Base-by-base conservation (phyloP, 2,888 invertebrate genomes). In the Micoletzkya japonica region DNA sequence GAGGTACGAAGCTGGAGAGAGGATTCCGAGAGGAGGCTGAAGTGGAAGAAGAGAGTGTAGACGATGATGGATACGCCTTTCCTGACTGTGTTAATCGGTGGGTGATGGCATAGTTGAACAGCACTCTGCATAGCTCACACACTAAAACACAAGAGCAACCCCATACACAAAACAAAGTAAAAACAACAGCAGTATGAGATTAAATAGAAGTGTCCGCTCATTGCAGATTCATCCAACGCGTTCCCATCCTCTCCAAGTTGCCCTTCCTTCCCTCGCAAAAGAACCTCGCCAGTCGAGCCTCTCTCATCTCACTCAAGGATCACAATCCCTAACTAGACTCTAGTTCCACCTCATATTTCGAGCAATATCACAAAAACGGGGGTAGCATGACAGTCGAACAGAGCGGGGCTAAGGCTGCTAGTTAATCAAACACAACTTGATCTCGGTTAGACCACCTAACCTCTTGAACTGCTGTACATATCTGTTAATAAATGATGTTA, bases 1-100 rank as follows among this genome's bases (percentile, higher is more conserved):
- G 81, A 4, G 81, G 81, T 3, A 78, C 79, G 4, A 68, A 71
- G 3, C 72, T 72, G 10, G 77, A 81, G 68, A 73, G 81, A 10
- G 81, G 81, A 3, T 75, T 81, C 70, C 73, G 67, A 20, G 72
- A 54, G 37, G 52, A 67, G 20, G 67, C 70, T n/a, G 66, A 58
- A 6, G 52, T 28, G 36, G n/a, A 49, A 6, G 69, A 59, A 17
- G 50, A 59, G 56, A 37, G 34, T 32, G 67, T 34, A 36, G 54
- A 37, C 20, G 61, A 64, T 17, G 72, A 74, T 28, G 74, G 74
- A 4, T 74, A 72, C 57, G 70, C 74, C 0, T 64, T 74, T 20
- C 74, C 74, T 14, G 71, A 69, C 17, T 71, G 39, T 28, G 37
- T 63, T 28, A 66, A 66, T 28, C 36, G 52, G 64, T 66, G 50